A percentile compares a stretch with the other conserved stretches of the same genome.
phyloP scores from a whole-genome alignment of 2,888 invertebrate genomes.

The Xylota sylvarum region DNA sequence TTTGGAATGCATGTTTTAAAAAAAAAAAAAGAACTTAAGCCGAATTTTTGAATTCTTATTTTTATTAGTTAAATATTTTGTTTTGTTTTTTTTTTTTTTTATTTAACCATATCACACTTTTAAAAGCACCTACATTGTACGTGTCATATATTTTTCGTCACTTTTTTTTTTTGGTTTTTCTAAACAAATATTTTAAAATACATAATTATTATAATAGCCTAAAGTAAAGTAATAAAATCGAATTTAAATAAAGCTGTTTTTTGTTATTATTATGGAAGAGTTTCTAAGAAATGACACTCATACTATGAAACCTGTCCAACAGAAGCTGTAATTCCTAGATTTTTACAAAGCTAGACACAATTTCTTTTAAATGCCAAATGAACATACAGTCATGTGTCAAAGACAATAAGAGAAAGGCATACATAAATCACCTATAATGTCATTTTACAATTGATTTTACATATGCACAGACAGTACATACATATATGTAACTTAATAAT shows the following conservation, averaged over 20 bases:
- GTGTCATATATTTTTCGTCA: slow-evolving; percentile 38
- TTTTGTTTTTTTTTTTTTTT: slow-evolving; percentile 9
- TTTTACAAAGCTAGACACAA: no score
- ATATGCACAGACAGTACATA: not conserved
- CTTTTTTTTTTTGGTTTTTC: slow-evolving; percentile 29
- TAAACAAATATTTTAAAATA: slow-evolving; percentile 23
- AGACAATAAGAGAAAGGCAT: no score
- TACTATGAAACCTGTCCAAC: no score
- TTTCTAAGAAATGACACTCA: no score
- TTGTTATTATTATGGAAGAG: not conserved
- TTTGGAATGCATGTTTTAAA: slow-evolving; percentile 57
- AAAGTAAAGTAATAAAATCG: slow-evolving; percentile 15
- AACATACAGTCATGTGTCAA: not conserved
- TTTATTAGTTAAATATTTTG: not conserved
- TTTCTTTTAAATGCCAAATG: not conserved
- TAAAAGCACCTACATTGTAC: slow-evolving; percentile 38
- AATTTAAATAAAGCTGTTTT: slow-evolving; percentile 4
- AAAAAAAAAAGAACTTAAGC: slow-evolving; percentile 22
- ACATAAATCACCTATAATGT: not conserved
- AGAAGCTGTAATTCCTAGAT: no score
- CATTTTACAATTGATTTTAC: not conserved
- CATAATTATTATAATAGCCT: slow-evolving; percentile 14
- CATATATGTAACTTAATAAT: slow-evolving; percentile 1
- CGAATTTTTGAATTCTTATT: slow-evolving; percentile 16
- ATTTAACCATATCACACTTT: slow-evolving; percentile 6